Evolutionary conservation across 2,888 invertebrate species (phyloP).

Genomic region (Epirrhoe alternata): DNA sequence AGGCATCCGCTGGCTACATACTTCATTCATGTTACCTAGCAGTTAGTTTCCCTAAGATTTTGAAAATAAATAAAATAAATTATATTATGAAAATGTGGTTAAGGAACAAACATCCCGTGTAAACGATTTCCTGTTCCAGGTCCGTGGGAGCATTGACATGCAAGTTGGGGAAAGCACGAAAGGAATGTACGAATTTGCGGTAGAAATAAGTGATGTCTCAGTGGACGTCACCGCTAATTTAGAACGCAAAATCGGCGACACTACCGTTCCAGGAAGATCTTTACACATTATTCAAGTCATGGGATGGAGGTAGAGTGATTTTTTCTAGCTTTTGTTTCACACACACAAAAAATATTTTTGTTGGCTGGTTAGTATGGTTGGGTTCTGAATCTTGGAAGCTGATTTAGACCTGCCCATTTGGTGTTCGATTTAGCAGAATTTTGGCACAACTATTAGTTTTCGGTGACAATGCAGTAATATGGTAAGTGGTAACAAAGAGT

Average conservation of each 20-base stretch:
- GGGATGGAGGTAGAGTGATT: slow-evolving; percentile 56
- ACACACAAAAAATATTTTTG: background rate
- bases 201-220: slow-evolving; percentile 58
- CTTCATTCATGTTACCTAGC: no score
- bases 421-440: no score
- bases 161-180: slow-evolving; percentile 12
- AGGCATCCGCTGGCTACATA: no score
- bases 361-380: background rate
- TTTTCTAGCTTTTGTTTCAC: no score
- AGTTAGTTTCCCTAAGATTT: no score
- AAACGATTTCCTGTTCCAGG: slow-evolving; percentile 27
- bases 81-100: background rate
- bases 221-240: slow-evolving; percentile 47
- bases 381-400: no score
- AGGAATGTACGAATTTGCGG: slow-evolving; percentile 48
- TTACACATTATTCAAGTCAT: slow-evolving; percentile 39
- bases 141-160: slow-evolving; percentile 39
- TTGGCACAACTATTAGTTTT: no score
- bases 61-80: no score
- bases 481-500: no score
- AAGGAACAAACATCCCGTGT: background rate
- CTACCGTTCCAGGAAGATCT: background rate
- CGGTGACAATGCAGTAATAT: no score
- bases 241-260: background rate
- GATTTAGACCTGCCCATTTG: no score